Base-by-base conservation (phyloP, 2,113 vertebrate genomes). In the Gallinago jamesoni region DNA sequence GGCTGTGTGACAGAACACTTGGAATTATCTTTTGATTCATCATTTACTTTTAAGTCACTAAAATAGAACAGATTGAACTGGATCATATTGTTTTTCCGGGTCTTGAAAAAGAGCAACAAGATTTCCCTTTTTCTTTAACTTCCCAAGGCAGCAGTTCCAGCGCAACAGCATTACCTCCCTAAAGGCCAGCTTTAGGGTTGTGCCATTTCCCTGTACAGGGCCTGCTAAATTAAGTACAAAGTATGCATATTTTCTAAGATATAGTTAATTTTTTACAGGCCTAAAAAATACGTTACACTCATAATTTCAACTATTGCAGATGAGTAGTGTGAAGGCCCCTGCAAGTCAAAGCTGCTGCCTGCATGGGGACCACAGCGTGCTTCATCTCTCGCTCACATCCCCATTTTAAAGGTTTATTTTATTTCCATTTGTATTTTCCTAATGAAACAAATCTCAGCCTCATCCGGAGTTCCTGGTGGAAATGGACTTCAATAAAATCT, bases 281-380 rank as follows among this genome's bases (percentile, higher is more conserved):
- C 21, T 45, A 19, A 62, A 62, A 66, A 45, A 35, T 43, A 62
- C 24, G 50, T 56, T 33, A 10, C 41, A 35, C 3, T 80, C 21
- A 9, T 10, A 3, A 25, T 74, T 73, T 43, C 60, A 31, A 6
- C 27, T 14, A 9, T 13, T 56, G 59, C 50, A n/a, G 28, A 14
- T 7, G 35, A 25, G 12, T 4, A 3, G 37, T 52, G 53, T 0
- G 4, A 67, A 62, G 39, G 55, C 6, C 50, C 28, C 35, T 33
- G 18, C 9, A 5, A 21, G 48, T 8, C 60, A 63, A 33, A 55
- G 50, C 64, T 39, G 76, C 14, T 45, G 62, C 57, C 62, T 23
- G 67, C 39, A 5, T 15, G 3, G 41, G 0, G 5, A 39, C 55
- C 43, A 5, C 10, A 4, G 39, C 0, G 4, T 8, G 23, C 39